These are phyloP conservation scores for Sturnus vulgaris DNA, from an alignment of 2,113 vertebrate species.

Conservation along the genomic window DNA sequence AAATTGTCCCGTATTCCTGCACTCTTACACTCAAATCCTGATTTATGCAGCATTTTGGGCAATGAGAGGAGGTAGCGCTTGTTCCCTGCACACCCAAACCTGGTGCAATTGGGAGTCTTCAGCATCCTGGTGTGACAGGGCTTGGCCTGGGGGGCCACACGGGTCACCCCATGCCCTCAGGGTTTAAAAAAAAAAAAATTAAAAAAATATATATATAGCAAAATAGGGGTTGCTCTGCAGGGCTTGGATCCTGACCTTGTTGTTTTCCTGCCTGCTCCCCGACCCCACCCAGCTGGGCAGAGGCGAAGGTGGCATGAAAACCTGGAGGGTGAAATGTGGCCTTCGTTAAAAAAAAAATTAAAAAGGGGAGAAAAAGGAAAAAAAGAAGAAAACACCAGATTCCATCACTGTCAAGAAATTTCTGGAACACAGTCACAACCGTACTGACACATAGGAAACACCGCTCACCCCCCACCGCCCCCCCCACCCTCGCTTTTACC, in stretches of 20 bases:
- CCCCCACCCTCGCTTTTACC: background rate
- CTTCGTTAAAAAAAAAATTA: accelerated
- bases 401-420: constrained; percentile 64
- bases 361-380: accelerated
- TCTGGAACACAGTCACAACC: constrained; percentile 55
- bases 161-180: accelerated
- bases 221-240: background rate
- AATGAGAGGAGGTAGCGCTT: accelerated
- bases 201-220: background rate
- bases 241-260: background rate
- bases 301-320: background rate
- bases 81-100: accelerated
- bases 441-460: background rate
- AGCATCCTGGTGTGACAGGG: background rate
- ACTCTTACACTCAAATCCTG: background rate
- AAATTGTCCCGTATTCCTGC: background rate
- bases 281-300: background rate
- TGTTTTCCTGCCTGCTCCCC: background rate
- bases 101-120: background rate
- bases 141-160: accelerated
- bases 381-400: background rate
- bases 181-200: background rate
- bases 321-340: background rate
- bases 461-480: background rate
- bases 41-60: background rate